These are phyloP conservation scores for Paraescarpia echinospica DNA, from an alignment of 1,140 invertebrate genomes.

Conservation along the genomic window DNA sequence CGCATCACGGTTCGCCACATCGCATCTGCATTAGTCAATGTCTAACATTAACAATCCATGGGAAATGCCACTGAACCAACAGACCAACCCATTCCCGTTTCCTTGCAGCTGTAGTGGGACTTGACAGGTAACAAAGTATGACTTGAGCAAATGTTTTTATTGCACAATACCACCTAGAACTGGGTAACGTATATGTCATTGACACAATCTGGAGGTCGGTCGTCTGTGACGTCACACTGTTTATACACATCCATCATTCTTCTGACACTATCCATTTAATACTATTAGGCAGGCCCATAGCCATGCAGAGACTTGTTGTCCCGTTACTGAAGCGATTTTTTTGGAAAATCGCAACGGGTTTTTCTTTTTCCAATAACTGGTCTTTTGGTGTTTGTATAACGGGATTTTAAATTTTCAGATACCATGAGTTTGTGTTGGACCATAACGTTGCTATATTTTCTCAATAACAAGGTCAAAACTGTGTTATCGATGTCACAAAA, in stretches of 20 bases:
- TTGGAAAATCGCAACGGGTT: too few species aligned
- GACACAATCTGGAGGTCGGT: background rate
- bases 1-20: background rate
- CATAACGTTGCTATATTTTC: too few species aligned
- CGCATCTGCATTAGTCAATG: background rate
- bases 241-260: background rate
- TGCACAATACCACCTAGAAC: background rate
- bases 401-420: too few species aligned
- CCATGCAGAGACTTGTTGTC: too few species aligned
- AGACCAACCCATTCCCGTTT: background rate
- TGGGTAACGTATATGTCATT: background rate
- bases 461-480: too few species aligned
- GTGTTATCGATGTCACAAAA: too few species aligned
- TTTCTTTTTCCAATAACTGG: too few species aligned
- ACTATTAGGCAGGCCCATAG: too few species aligned
- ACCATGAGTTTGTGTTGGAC: too few species aligned
- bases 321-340: too few species aligned
- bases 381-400: too few species aligned
- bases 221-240: background rate
- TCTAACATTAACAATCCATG: background rate
- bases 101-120: background rate
- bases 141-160: background rate
- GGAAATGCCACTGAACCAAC: background rate
- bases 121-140: background rate
- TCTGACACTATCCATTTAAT: too few species aligned